A percentile compares a stretch with the other conserved stretches of the same genome.
Evolutionary conservation across 2,888 invertebrate genomes (phyloP).

Genomic region (Sarcophaga rosellei): DNA sequence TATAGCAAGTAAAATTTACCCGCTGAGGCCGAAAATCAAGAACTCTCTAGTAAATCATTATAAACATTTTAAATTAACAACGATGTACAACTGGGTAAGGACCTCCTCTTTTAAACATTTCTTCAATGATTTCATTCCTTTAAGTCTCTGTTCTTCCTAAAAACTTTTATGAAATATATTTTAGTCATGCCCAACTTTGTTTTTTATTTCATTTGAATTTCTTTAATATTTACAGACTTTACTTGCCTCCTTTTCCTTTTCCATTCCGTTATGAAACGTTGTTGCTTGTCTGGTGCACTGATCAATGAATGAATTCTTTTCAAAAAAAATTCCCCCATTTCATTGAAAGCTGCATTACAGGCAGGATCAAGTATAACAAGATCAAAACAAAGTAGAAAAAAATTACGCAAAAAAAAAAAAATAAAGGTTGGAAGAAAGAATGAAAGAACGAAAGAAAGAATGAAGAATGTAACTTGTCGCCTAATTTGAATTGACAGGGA

Average conservation of each 20-base stretch:
- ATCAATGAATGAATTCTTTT: constrained; percentile 6
- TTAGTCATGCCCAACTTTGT: no score
- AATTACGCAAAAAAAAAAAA: neutral
- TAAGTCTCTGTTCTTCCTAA: neutral
- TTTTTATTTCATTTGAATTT: neutral
- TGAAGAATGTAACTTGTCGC: constrained; percentile 71
- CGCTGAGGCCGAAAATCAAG: no score
- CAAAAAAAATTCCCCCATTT: neutral
- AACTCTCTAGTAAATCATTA: no score
- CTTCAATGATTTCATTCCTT: neutral
- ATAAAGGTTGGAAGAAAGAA: constrained; percentile 7
- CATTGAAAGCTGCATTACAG: constrained; percentile 28
- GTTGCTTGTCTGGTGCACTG: constrained; percentile 26
- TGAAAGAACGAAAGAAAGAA: constrained; percentile 10
- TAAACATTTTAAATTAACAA: no score
- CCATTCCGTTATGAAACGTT: constrained; percentile 44
- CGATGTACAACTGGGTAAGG: no score
- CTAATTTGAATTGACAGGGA: constrained; percentile 75
- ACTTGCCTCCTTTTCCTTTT: neutral
- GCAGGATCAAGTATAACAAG: neutral
- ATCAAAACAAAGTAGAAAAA: neutral
- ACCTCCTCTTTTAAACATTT: no score
- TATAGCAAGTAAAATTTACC: no score
- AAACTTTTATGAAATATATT: neutral
- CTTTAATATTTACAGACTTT: neutral